Conservation (phyloP, 92 coral and sea anemone species). For the Plumapathes pennacea region DNA sequence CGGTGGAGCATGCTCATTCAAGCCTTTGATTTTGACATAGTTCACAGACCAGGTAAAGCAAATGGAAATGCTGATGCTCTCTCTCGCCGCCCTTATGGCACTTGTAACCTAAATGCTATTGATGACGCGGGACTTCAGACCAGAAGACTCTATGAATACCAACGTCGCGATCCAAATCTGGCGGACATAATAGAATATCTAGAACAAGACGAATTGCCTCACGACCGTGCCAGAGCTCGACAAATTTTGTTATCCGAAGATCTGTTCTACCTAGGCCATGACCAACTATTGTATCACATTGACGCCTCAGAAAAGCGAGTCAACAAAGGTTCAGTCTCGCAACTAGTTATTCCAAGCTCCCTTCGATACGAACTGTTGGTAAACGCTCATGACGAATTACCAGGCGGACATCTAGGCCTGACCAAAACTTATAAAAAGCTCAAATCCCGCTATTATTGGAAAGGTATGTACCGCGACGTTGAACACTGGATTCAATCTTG, state of each 20-base stretch:
- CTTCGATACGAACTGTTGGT: constrained; percentile 42
- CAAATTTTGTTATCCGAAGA: constrained; percentile 13
- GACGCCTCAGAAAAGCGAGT: not conserved
- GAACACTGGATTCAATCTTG: constrained; percentile 35
- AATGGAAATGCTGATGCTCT: constrained; percentile 58
- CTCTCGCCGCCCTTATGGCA: constrained; percentile 17
- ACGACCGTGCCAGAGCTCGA: not conserved
- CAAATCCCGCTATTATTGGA: constrained; percentile 41
- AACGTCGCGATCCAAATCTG: constrained; percentile 25
- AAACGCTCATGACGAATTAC: constrained; percentile 44
- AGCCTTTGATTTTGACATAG: constrained; percentile 42
- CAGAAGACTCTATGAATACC: not conserved
- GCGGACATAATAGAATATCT: constrained; percentile 29
- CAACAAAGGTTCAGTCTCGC: constrained; percentile 10
- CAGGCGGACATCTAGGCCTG: constrained; percentile 58
- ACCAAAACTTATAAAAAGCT: constrained; percentile 56
- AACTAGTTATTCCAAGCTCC: constrained; percentile 34
- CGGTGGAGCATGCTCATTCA: constrained; percentile 48
- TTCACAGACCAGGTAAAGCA: constrained; percentile 21
- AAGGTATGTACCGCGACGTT: constrained; percentile 54
- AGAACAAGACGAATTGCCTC: constrained; percentile 22
- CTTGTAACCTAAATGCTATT: not conserved
- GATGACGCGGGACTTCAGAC: constrained; percentile 13
- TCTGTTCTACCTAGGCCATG: constrained; percentile 13
- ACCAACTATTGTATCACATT: constrained; percentile 19